phyloP scores from a whole-genome alignment of 2,888 invertebrate species.

The Pseudeuparius sepicola region DNA sequence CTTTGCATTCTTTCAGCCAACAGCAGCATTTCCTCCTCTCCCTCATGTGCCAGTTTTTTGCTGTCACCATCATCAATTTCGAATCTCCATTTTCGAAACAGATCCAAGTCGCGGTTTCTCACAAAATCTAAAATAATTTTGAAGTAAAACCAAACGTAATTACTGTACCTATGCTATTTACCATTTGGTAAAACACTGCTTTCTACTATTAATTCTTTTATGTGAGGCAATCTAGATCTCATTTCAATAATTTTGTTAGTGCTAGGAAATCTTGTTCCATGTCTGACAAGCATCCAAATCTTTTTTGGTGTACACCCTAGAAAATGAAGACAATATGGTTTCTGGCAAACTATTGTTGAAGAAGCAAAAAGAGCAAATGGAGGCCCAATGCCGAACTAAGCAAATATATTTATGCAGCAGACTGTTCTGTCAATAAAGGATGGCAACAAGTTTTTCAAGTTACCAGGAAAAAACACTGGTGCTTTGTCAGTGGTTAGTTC shows the following conservation, averaged over 20 bases:
- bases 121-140: constrained; percentile 28
- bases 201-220: constrained; percentile 46
- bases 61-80: constrained; percentile 44
- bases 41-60: constrained; percentile 59
- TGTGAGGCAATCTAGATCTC: constrained; percentile 42
- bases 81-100: constrained; percentile 46
- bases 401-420: too few relatives aligned
- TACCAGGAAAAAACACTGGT: too few relatives aligned
- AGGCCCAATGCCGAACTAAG: too few relatives aligned
- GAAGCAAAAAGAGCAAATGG: too few relatives aligned
- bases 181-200: constrained; percentile 45
- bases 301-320: constrained; percentile 39
- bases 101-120: constrained; percentile 28
- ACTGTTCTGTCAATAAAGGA: too few relatives aligned
- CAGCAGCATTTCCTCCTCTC: constrained; percentile 62
- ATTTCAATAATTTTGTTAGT: constrained; percentile 46
- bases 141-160: too few relatives aligned
- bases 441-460: too few relatives aligned
- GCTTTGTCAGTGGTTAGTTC: too few relatives aligned
- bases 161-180: constrained; percentile 23
- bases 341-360: too few relatives aligned
- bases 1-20: constrained; percentile 65
- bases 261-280: constrained; percentile 69
- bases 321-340: too few relatives aligned
- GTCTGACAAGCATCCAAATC: constrained; percentile 67